Evolutionary conservation across 2,888 invertebrate species (phyloP), one percentile per base, ranked within the genome.

Genomic region (Theodoxus fluviatilis): DNA sequence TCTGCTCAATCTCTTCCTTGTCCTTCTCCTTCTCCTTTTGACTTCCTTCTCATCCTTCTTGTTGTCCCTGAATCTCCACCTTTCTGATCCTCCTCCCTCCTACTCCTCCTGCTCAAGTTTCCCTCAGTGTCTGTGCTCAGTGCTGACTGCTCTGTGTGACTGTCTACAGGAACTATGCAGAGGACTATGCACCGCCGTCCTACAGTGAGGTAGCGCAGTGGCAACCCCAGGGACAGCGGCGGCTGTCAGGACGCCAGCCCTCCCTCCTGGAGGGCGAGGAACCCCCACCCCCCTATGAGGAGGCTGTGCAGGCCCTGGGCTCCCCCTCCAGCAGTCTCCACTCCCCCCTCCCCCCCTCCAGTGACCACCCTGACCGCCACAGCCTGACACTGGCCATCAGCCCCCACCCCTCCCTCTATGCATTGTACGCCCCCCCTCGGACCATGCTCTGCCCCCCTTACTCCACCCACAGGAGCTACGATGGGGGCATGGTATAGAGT

Each of bases 171-270:
- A 66, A 38, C 57, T 73, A 69, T 33, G 66, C 49, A 0, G 68
- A 71, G 12, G 77, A 78, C 35, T 75, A 73, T 66, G 78, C 76
- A 31, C 78, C 78, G 2, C 78, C 78, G 1, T 74, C 77, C 9
- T 78, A 78, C 71, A 75, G 61, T 57, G 78, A 78, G 47, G 75
- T 76, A 7, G 71, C 76, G 0, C 73, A 74, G 33, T 40, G 38
- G 52, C 55, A 40, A 15, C n/a, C 28, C 38, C 49, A 74, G 65
- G 61, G 71, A 69, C 49, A 71, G 70, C n/a, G 71, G 70, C 38
- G n/a, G n/a, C n/a, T n/a, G n/a, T n/a, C n/a, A n/a, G n/a, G n/a
- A n/a, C n/a, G n/a, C n/a, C n/a, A n/a, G n/a, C n/a, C 67, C 18
- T 66, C 70, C 18, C 70, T 66, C 22, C 71, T 68, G 15, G 73